These are phyloP conservation scores for Hephaestus fuliginosus DNA, from an alignment of 2,797 vertebrate species.

Conservation along the genomic window DNA sequence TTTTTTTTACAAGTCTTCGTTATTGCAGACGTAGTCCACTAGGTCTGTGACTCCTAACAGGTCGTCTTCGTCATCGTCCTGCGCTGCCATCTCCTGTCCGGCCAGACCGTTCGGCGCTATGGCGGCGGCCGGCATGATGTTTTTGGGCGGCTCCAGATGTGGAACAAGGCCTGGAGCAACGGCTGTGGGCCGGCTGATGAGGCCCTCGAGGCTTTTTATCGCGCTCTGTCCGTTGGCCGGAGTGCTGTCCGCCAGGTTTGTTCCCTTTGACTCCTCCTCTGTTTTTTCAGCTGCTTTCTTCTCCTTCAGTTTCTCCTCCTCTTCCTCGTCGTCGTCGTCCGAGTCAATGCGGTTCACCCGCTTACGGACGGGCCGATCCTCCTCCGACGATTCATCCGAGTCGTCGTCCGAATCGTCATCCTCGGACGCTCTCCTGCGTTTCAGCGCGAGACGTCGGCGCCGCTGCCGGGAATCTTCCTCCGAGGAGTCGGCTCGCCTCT, in stretches of 20 bases:
- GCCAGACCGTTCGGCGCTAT: constrained; percentile 90
- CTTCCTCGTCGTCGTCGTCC: constrained; percentile 85
- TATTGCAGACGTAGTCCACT: constrained; percentile 99
- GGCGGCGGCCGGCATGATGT: constrained; percentile 76
- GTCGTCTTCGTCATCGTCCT: constrained; percentile 97
- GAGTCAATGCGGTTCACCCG: constrained; percentile 95
- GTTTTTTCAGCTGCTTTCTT: constrained; percentile 80
- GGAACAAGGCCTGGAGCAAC: constrained; percentile 47
- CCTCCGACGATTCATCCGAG: constrained; percentile 87
- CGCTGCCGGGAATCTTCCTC: constrained; percentile 77
- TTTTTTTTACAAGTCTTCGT: constrained; percentile 95
- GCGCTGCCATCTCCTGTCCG: constrained; percentile 87
- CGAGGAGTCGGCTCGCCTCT: constrained; percentile 73
- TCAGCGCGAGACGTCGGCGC: constrained; percentile 75
- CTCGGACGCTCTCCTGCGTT: constrained; percentile 89
- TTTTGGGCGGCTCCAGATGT: constrained; percentile 82
- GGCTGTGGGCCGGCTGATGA: constrained; percentile 81
- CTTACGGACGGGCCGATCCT: constrained; percentile 91
- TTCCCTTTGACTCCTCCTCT: constrained; percentile 88
- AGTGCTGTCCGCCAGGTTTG: constrained; percentile 89
- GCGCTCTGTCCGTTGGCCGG: constrained; percentile 93
- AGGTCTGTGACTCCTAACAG: constrained; percentile 98
- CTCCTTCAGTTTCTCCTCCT: constrained; percentile 74
- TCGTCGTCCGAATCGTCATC: constrained; percentile 88
- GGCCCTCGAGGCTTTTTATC: constrained; percentile 89